Base-by-base conservation (phyloP, 2,888 invertebrate genomes). In the Congeria kusceri region DNA sequence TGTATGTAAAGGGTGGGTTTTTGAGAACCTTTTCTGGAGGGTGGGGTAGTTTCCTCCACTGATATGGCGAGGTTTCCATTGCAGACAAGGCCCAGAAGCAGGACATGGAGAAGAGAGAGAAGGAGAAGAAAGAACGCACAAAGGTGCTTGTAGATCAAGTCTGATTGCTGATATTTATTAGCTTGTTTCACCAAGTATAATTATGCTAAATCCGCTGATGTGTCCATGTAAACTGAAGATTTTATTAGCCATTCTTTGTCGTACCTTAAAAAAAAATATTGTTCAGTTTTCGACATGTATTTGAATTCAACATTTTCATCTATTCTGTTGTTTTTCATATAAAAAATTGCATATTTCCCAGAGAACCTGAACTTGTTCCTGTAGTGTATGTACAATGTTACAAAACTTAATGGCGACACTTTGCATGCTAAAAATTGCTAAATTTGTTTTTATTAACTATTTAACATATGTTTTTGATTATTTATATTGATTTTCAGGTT, bases 1-100 rank as follows among this genome's bases (percentile, higher is more conserved):
- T 15, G 47, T 53, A 56, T 18, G 11, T 56, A 56, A 25, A 18
- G n/a, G n/a, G n/a, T n/a, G 77, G 96, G 97, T 89, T 96, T 98
- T 65, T 99, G 98, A 94, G 98, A 99, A 94, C 98, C 98, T 0
- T 94, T 97, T 80, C 96, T 96, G 87, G 99, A 98, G 98, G 96
- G 96, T 13, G 96, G 97, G 88, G 97, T 98, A 90, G 98, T 98
- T 0, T 98, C 96, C 91, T 98, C 98, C 93, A 98, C 99, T 93
- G 97, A 98, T 90, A 94, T 99, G 80, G 92, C 93, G 93, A 83
- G 83, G 89, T 69, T 3, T 53, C 4, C 9, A 53, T 53, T 53
- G 13, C 83, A 93, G 97, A 98, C 0, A 96, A 96, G 89, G 96
- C 96, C 0, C 98, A 98, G 92, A 98, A 97, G 92, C 93, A 95